Evolutionary conservation across 2,797 vertebrate species (phyloP).

Genomic region (Potorous gilbertii): DNA sequence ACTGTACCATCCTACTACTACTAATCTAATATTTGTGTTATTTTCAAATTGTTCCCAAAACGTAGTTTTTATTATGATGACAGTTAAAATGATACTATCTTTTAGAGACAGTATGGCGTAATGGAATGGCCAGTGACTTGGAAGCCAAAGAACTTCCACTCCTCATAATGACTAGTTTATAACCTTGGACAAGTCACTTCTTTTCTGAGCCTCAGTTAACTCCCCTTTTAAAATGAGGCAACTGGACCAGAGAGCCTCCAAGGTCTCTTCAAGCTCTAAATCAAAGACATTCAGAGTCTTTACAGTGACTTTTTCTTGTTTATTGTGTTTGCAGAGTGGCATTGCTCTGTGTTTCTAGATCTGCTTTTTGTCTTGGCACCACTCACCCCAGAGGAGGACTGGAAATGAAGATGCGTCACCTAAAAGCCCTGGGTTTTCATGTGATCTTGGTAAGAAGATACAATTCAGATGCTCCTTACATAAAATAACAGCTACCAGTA

Average conservation of each 20-base stretch:
- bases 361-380: conserved; percentile 87
- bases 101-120: not conserved
- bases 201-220: not conserved
- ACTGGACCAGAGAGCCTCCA: not conserved
- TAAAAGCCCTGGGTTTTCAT: conserved; percentile 89
- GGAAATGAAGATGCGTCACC: conserved; percentile 89
- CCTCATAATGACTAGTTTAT: not conserved
- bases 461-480: not conserved
- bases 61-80: not conserved
- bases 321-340: conserved; percentile 86
- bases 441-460: conserved; percentile 89
- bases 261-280: not conserved
- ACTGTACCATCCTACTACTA: too few species aligned
- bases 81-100: not conserved
- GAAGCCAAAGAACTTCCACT: not conserved
- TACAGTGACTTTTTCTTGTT: not conserved
- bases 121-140: not conserved
- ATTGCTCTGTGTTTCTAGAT: conserved; percentile 84
- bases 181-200: not conserved
- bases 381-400: conserved; percentile 85
- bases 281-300: not conserved
- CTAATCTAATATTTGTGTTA: too few species aligned
- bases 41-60: too few species aligned
- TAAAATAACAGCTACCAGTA: not conserved
- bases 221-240: not conserved